Percentiles rank a stretch among this genome's conserved stretches.
These are phyloP conservation scores for Clarias fuscus DNA, from an alignment of 2,797 vertebrate species.

Conservation along the genomic window DNA sequence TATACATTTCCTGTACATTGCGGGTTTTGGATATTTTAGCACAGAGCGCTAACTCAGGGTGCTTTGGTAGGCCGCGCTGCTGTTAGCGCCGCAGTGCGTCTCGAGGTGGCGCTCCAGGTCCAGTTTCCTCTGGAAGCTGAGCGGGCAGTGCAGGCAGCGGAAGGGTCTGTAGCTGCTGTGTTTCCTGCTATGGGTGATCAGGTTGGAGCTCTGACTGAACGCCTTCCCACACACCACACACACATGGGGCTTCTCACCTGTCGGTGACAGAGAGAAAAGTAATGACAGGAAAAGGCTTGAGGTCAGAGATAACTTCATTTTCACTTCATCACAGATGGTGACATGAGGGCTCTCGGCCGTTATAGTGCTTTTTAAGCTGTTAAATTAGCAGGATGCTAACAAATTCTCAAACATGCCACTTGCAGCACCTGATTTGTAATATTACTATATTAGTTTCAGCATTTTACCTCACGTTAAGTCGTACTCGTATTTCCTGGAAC, in stretches of 20 bases:
- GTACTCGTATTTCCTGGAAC: background rate
- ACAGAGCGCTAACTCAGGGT: slow-evolving; percentile 11
- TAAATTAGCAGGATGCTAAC: no score
- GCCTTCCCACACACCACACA: slow-evolving; percentile 81
- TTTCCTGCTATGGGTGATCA: slow-evolving; percentile 82
- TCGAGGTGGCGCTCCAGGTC: slow-evolving; percentile 78
- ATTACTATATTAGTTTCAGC: background rate
- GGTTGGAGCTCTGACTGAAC: slow-evolving; percentile 84
- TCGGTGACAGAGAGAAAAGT: background rate
- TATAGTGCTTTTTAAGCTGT: no score
- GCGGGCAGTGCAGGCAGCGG: slow-evolving; percentile 68
- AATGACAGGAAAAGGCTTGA: background rate
- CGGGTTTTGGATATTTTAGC: background rate
- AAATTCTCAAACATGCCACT: no score
- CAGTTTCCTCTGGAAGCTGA: slow-evolving; percentile 71
- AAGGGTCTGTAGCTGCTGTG: slow-evolving; percentile 74
- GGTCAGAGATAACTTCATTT: background rate
- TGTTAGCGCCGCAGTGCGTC: slow-evolving; percentile 57
- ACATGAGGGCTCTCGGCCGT: no score
- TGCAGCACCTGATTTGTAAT: no score
- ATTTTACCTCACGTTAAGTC: background rate
- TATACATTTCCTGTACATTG: background rate
- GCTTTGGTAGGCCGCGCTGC: slow-evolving; percentile 27
- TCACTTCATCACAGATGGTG: background rate
- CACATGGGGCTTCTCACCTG: slow-evolving; percentile 81